Conservation (phyloP, 2,888 invertebrate genomes). For the Andricus quercusramuli region DNA sequence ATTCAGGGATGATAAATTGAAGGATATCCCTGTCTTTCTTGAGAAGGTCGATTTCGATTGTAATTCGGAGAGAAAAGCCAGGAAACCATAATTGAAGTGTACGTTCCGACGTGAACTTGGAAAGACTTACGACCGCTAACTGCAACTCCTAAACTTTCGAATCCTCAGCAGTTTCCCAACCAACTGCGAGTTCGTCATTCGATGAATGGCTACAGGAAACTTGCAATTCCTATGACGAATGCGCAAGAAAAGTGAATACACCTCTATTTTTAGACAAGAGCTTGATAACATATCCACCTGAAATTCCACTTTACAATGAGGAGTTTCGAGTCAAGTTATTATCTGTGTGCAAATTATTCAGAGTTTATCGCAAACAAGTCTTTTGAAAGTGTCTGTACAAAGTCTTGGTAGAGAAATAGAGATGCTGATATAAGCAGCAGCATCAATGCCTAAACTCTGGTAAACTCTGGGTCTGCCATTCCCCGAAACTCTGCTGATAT, state of each 20-base stretch:
- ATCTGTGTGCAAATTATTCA: conserved; percentile 16
- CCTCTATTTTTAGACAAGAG: not conserved
- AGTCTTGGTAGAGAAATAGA: conserved; percentile 29
- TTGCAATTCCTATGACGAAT: conserved; percentile 15
- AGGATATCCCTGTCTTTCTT: conserved; percentile 38
- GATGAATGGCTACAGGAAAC: conserved; percentile 34
- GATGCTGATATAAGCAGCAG: conserved; percentile 37
- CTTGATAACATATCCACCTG: not conserved
- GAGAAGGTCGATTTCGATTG: conserved; percentile 30
- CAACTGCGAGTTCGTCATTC: conserved; percentile 19
- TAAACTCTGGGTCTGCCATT: conserved; percentile 10
- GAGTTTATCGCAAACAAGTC: conserved; percentile 15
- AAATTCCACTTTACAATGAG: not conserved
- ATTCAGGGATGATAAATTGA: conserved; percentile 37
- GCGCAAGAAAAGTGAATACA: not conserved
- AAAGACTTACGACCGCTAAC: conserved; percentile 37
- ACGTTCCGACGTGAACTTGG: conserved; percentile 37
- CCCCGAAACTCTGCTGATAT: conserved; percentile 30
- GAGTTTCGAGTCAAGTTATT: not conserved
- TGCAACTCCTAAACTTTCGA: conserved; percentile 34
- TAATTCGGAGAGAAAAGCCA: conserved; percentile 41
- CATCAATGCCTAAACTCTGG: conserved; percentile 31
- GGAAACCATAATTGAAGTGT: conserved; percentile 42
- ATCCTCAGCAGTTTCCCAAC: conserved; percentile 29
- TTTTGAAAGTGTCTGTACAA: conserved; percentile 5